Base-by-base conservation (phyloP, 2,113 vertebrate genomes). In the Eubucco bourcierii region DNA sequence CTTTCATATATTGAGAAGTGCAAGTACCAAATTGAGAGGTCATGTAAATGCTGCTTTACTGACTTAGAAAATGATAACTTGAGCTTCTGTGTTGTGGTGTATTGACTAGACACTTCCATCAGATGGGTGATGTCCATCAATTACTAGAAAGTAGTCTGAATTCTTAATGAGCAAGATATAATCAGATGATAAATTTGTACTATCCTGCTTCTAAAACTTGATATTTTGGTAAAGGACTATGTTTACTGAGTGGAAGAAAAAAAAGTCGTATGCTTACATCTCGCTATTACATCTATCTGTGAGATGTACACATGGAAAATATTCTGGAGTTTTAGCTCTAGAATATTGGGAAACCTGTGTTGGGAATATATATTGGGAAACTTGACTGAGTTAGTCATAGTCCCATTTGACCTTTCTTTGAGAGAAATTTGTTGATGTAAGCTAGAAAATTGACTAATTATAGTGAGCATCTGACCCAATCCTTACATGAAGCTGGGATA, bases 221-320 rank as follows among this genome's bases (percentile, higher is more conserved):
- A 1, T 60, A 2, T 58, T 79, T 4, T 17, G n/a, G 10, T 44
- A 31, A 85, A 61, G 13, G 7, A 46, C 12, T 33, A 1, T 37
- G 47, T 78, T 90, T 5, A 2, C 44, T 61, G 9, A 7, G 28
- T 13, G 12, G 6, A 1, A 3, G 8, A 6, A 1, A 3, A 19
- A 31, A 12, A 12, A 4, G 5, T 3, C n/a, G 2, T 31, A 25
- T 65, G 24, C 20, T 64, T 81, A 11, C 18, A 5, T 63, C 15
- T 28, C 28, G 65, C 15, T 75, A 55, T 24, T 68, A 12, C 3
- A 79, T 8, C 33, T 72, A 3, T 34, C 13, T 85, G 20, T 85
- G 50, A 83, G 74, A 77, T 15, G 4, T 24, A 27, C 37, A n/a
- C 10, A 80, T 7, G 0, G 20, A 66, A 76, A 85, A 59, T 6